Conservation (phyloP, 2,888 invertebrate genomes). For the Capitulum mitella region DNA sequence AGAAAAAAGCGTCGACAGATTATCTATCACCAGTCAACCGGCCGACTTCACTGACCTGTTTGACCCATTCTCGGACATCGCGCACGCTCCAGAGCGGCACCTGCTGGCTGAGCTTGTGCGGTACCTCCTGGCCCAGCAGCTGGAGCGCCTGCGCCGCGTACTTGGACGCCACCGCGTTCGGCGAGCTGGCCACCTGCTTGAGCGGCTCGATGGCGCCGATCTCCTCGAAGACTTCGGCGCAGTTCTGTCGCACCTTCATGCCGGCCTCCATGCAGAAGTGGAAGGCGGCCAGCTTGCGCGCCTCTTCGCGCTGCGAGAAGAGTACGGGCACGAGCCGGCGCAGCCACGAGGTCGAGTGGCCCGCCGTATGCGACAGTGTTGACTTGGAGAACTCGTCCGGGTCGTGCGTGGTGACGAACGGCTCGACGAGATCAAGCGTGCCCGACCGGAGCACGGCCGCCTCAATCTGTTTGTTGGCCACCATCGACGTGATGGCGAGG, state of each 20-base stretch:
- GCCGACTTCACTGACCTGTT: slow-evolving; percentile 67
- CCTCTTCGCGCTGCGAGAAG: slow-evolving; percentile 90
- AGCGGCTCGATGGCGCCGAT: slow-evolving; percentile 92
- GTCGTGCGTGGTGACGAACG: slow-evolving; percentile 88
- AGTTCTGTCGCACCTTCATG: slow-evolving; percentile 84
- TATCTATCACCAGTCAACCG: too few species aligned
- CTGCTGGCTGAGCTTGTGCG: slow-evolving; percentile 95
- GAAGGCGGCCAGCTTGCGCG: slow-evolving; percentile 91
- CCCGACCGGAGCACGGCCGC: slow-evolving; percentile 91
- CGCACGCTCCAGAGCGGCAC: slow-evolving; percentile 95
- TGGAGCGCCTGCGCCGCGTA: slow-evolving; percentile 88
- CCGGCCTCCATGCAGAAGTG: slow-evolving; percentile 99
- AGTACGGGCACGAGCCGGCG: slow-evolving; percentile 86
- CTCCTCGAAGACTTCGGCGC: slow-evolving; percentile 64
- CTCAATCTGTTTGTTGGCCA: slow-evolving; percentile 96
- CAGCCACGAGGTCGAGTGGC: too few species aligned
- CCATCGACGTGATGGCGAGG: slow-evolving; percentile 89
- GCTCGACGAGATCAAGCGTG: slow-evolving; percentile 92
- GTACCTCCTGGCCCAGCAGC: slow-evolving; percentile 91
- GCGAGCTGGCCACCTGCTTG: slow-evolving; percentile 93
- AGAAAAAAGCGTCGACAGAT: too few species aligned
- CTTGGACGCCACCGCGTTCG: slow-evolving; percentile 94
- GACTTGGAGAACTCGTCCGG: slow-evolving; percentile 86
- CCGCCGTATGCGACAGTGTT: too few species aligned
- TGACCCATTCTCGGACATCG: slow-evolving; percentile 96